A percentile compares a stretch with the other conserved stretches of the same genome.
Evolutionary conservation across 2,888 invertebrate species (phyloP).

Genomic region (Hemaris fuciformis): DNA sequence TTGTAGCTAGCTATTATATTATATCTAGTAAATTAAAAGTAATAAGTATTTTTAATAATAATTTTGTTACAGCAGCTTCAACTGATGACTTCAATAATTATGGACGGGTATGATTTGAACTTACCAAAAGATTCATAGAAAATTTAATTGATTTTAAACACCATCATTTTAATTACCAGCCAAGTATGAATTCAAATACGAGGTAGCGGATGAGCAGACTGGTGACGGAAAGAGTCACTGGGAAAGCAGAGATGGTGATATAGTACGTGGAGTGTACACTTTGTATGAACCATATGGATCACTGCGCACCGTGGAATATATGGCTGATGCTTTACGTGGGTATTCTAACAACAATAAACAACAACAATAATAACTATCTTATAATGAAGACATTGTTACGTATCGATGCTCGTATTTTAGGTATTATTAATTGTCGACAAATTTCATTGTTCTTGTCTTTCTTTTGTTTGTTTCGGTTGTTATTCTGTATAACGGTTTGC

Average conservation of each 20-base stretch:
- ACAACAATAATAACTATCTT: too few species aligned
- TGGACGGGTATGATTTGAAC: neutral
- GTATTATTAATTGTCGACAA: too few species aligned
- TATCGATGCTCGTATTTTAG: too few species aligned
- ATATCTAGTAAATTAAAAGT: too few species aligned
- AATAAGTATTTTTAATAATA: too few species aligned
- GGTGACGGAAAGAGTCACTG: slow-evolving; percentile 77
- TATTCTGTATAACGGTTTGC: too few species aligned
- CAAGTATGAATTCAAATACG: slow-evolving; percentile 79
- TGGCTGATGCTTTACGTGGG: slow-evolving; percentile 73
- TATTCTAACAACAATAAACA: too few species aligned
- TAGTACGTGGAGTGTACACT: slow-evolving; percentile 71
- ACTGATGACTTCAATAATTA: neutral
- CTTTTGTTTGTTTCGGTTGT: too few species aligned
- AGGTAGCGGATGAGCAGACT: slow-evolving; percentile 77
- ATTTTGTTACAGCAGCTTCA: neutral
- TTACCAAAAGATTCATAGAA: neutral
- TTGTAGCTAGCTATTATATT: too few species aligned
- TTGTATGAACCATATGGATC: slow-evolving; percentile 78
- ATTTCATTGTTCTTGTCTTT: too few species aligned
- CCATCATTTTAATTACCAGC: slow-evolving; percentile 18
- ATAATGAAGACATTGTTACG: too few species aligned
- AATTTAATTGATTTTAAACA: neutral
- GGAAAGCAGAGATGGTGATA: slow-evolving; percentile 77
- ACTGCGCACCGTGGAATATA: slow-evolving; percentile 72